Evolutionary conservation across 2,888 invertebrate genomes (phyloP), one percentile per base, ranked within the genome.

Genomic region (Spilarctia lutea): DNA sequence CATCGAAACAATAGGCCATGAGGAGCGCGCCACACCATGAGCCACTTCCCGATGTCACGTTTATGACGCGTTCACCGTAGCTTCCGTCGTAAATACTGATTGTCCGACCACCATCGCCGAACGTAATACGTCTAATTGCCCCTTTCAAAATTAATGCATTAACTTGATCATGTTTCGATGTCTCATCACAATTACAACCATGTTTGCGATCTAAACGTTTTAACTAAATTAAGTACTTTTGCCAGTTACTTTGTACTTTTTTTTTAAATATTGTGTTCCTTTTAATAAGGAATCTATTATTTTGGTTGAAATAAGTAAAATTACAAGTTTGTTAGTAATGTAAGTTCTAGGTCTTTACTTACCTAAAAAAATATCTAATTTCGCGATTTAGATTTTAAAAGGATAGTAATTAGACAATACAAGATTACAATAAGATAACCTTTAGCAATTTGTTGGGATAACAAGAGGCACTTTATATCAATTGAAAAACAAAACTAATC

Each of bases 131-230:
- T 85, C 90, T 94, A 94, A 94, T 95, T 93, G 94, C 92, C 91
- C 90, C 91, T 92, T 93, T 94, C 91, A 94, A 94, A 91, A 88
- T 91, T 91, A 92, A 93, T 94, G 90, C 91, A 94, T 94, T 94
- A 93, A 90, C 86, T 90, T 94, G 93, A 94, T 93, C 92, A 93
- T 90, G 89, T 91, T 91, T 86, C 87, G 85, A 88, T 89, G 88
- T 84, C 86, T 87, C 87, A 85, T 89, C 89, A 86, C 86, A 86
- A 88, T 91, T 89, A 90, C 87, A 84, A 83, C 82, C 85, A 85
- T 90, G 88, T 92, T 92, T 91, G 90, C 87, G 82, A 88, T 88
- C 86, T 85, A 85, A 88, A 85, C 88, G 89, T 90, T 90, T 91
- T 85, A 89, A 81, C 81, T 79, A 83, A 88, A 90, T 91, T 90